Evolutionary conservation across 2,888 invertebrate genomes (phyloP), one percentile per base, ranked within the genome.

Genomic region (Callyntrura guangdongensis): DNA sequence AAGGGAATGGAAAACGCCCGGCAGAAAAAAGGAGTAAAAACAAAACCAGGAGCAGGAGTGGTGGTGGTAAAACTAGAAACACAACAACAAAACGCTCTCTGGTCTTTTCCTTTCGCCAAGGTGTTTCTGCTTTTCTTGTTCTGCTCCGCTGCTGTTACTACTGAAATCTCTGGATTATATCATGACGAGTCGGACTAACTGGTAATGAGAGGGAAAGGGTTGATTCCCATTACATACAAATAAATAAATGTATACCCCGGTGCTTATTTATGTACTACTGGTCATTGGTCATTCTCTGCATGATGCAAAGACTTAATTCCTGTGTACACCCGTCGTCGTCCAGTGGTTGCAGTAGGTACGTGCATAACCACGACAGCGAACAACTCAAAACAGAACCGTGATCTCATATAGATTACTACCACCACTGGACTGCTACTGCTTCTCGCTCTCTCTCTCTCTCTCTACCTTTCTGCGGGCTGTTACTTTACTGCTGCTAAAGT

Each of bases 1-100:
- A 49, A 25, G 22, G 49, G 27, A n/a, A 61, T 85, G 85, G 89
- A 89, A 89, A 89, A 89, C 89, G 85, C 89, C 89, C 88, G 88
- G 79, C 20, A 45, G 82, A 82, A 79, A 79, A 83, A n/a, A n/a
- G n/a, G n/a, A n/a, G n/a, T n/a, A n/a, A n/a, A n/a, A n/a, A n/a
- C n/a, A n/a, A n/a, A n/a, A n/a, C n/a, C n/a, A n/a, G n/a, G n/a
- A n/a, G n/a, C n/a, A n/a, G n/a, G n/a, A n/a, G n/a, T n/a, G n/a
- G n/a, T n/a, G n/a, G n/a, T n/a, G n/a, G n/a, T n/a, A n/a, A n/a
- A n/a, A n/a, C n/a, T 69, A 69, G 67, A 56, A 61, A 25, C 2
- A 17, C 12, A 89, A 11, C 49, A 61, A 61, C 53, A 64, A 83
- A 83, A n/a, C n/a, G 47, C 67, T 61, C 4, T 14, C 17, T 67